Evolutionary conservation across 1,140 invertebrate genomes (phyloP).

Genomic region (Drosophila aff.): DNA sequence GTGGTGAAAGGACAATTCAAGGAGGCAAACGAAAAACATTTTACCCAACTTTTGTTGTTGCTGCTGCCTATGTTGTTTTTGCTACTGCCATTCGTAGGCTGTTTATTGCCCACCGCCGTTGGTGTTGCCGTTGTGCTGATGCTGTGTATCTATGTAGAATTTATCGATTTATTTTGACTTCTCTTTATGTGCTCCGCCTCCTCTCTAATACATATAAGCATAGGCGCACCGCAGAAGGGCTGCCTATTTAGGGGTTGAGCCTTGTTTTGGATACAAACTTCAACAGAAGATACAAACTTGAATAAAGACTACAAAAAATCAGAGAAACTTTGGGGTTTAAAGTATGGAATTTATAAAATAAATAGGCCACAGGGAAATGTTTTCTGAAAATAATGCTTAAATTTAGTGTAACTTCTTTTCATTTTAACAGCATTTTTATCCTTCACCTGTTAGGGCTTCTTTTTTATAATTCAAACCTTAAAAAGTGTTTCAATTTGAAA

Average conservation of each 20-base stretch:
- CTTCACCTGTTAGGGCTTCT: no score
- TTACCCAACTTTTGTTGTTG: constrained; percentile 32
- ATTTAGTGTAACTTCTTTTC: background rate
- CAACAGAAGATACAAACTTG: background rate
- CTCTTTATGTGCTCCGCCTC: constrained; percentile 57
- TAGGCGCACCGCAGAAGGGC: constrained; percentile 7
- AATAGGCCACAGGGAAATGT: accelerated
- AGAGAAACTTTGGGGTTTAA: background rate
- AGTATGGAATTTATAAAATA: background rate
- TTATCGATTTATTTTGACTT: constrained; percentile 84
- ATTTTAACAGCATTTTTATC: background rate
- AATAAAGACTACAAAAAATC: no score
- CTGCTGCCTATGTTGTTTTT: constrained; percentile 25
- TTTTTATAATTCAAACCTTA: background rate
- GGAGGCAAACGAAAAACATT: constrained; percentile 78
- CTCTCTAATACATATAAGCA: constrained; percentile 50
- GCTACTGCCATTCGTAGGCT: constrained; percentile 63
- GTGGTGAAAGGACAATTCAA: constrained; percentile 75
- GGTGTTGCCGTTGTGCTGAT: constrained; percentile 35
- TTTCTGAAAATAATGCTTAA: no score
- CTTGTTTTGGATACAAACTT: background rate
- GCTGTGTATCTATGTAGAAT: constrained; percentile 70
- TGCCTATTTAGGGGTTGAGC: constrained; percentile 1
- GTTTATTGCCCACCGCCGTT: constrained; percentile 62
- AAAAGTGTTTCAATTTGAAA: no score